Conservation (phyloP, 2,797 vertebrate genomes). For the Poeciliopsis presidionis region DNA sequence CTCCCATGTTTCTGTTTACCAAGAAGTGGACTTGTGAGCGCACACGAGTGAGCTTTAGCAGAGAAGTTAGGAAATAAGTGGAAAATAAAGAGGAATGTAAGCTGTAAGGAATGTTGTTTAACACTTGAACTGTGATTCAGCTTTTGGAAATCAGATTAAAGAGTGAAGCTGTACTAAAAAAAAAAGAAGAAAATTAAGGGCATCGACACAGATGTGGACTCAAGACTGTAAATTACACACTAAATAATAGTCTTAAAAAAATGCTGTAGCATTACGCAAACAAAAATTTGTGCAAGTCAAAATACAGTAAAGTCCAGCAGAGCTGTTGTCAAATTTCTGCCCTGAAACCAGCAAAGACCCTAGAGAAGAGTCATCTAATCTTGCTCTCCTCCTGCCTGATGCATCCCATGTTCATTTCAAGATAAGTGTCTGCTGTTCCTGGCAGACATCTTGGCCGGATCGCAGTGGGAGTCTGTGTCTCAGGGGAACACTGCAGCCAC, state of each 20-base stretch:
- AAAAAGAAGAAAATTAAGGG: neutral
- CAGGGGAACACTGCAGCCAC: neutral
- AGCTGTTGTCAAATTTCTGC: slow-evolving; percentile 7
- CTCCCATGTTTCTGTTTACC: slow-evolving; percentile 30
- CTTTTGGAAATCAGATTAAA: neutral
- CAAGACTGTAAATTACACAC: neutral
- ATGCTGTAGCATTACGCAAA: neutral
- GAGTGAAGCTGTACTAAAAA: neutral
- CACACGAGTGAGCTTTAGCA: slow-evolving; percentile 19
- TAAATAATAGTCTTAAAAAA: neutral
- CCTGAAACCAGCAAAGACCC: neutral
- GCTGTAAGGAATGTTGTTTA: slow-evolving; percentile 5
- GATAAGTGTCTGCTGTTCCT: slow-evolving; percentile 41
- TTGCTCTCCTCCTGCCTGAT: neutral
- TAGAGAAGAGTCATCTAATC: neutral
- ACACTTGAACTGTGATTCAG: slow-evolving; percentile 1
- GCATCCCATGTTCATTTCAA: slow-evolving; percentile 30
- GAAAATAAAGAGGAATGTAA: slow-evolving; percentile 1
- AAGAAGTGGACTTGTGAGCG: slow-evolving; percentile 13
- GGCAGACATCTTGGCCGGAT: slow-evolving; percentile 36
- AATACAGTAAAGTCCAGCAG: neutral
- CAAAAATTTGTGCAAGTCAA: neutral
- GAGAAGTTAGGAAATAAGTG: slow-evolving; percentile 10
- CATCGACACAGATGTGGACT: neutral
- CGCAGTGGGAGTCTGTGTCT: slow-evolving; percentile 26